Conservation (phyloP, 1,140 invertebrate species). For the Mactra quadrangularis region DNA sequence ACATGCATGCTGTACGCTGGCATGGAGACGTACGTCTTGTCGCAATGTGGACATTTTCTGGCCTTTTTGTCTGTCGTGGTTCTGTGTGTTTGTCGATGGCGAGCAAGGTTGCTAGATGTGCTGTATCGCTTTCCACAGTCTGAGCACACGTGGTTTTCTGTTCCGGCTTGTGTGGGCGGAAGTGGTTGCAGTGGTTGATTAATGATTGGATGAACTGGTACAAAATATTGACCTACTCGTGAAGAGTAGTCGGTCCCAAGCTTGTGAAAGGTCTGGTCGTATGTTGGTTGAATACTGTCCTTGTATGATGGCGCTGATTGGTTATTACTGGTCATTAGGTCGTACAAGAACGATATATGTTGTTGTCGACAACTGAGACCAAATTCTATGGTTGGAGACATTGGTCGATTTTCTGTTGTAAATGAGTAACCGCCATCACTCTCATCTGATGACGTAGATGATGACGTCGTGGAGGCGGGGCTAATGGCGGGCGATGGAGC, state of each 20-base stretch:
- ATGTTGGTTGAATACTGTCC: conserved; percentile 28
- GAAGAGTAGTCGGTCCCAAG: conserved; percentile 30
- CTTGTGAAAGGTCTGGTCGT: conserved; percentile 34
- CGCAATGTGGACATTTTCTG: conserved; percentile 93
- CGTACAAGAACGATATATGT: conserved; percentile 59
- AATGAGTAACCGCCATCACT: conserved; percentile 59
- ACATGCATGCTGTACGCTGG: conserved; percentile 99
- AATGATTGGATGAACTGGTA: conserved; percentile 44
- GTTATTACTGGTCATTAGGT: conserved; percentile 50
- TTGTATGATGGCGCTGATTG: conserved; percentile 7
- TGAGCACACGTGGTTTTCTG: conserved; percentile 72
- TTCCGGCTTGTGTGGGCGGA: neutral
- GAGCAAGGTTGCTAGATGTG: conserved; percentile 83
- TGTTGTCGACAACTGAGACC: conserved; percentile 49
- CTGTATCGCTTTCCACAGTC: conserved; percentile 83
- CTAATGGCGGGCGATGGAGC: conserved; percentile 49
- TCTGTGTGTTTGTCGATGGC: conserved; percentile 83
- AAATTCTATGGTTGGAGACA: conserved; percentile 48
- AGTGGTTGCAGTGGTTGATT: conserved; percentile 26
- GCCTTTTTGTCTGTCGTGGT: conserved; percentile 82
- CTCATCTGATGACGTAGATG: conserved; percentile 48
- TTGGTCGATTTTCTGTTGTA: conserved; percentile 55
- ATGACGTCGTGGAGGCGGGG: conserved; percentile 40
- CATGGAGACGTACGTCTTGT: conserved; percentile 98
- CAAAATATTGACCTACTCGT: conserved; percentile 14